Evolutionary conservation across 2,888 invertebrate species (phyloP), one percentile per base, ranked within the genome.

Genomic region (Diachrysia chrysitis): DNA sequence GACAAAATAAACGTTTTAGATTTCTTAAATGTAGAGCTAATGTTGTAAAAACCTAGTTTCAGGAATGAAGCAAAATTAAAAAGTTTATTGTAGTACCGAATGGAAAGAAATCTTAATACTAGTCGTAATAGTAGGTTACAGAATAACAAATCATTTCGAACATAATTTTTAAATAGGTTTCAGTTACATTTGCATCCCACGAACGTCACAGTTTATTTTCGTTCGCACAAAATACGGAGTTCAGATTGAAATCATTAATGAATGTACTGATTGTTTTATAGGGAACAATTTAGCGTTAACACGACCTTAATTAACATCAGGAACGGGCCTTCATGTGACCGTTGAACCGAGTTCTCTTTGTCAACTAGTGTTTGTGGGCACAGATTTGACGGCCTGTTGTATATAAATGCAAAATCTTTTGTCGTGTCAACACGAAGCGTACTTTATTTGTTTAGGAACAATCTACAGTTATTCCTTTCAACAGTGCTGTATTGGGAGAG

Each of bases 341-440:
- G 81, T 85, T 89, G 89, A 88, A 88, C 87, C 86, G 80, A 78
- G 72, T 78, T 83, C 81, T 73, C 81, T 85, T 87, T 87, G 86
- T 84, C 73, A 63, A 55, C 62, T 83, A 75, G 69, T 69, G 59
- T 69, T 76, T 68, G 70, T 72, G 32, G 66, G 67, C 69, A 62
- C 58, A 60, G 46, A 55, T 58, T 10, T 25, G 59, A 55, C 48
- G 48, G 48, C 58, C 21, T 51, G 53, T 46, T 63, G 53, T 59
- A 58, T 61, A 65, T 54, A 55, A 59, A 61, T 56, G 35, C 60
- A 10, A 19, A 21, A 21, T 51, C 48, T 19, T 51, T 51, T 51
- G 48, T 51, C 19, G 12, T 51, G 48, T 51, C 21, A 51, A 51
- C 48, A 19, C 5, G 21, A n/a, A 19, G 48, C 2, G 19, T 48